Percentiles rank a stretch among this genome's conserved stretches.
These are phyloP conservation scores for Hypomesus transpacificus DNA, from an alignment of 2,113 vertebrate genomes.

Conservation along the genomic window DNA sequence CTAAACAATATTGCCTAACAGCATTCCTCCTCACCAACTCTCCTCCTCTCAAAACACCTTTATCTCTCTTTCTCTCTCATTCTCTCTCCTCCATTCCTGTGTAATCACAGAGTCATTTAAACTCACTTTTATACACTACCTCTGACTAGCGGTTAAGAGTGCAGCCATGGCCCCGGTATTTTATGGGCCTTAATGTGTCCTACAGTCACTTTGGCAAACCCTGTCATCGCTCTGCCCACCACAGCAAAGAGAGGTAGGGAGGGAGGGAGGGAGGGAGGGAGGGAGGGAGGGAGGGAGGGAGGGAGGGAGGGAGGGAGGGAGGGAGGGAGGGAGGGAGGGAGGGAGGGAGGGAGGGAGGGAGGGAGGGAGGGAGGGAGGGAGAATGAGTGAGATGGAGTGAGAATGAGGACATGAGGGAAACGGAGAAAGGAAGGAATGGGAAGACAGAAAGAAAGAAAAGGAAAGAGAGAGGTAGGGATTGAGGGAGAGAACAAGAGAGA, in stretches of 20 bases:
- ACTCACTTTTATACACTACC: conserved; percentile 70
- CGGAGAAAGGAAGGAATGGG: background rate
- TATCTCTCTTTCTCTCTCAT: conserved; percentile 1
- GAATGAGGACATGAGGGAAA: background rate
- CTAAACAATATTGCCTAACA: conserved; percentile 52
- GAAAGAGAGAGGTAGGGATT: background rate
- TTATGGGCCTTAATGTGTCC: conserved; percentile 70
- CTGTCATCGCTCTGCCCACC: conserved; percentile 29
- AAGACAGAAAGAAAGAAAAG: background rate
- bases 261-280: conserved; percentile 18
- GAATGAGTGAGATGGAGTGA: background rate
- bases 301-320: background rate
- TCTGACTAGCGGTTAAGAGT: conserved; percentile 67
- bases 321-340: conserved; percentile 7
- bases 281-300: conserved; percentile 13
- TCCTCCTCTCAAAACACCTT: conserved; percentile 60
- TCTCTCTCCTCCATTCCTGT: conserved; percentile 15
- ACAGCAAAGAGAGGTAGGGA: conserved; percentile 43
- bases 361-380: background rate
- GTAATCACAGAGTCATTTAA: conserved; percentile 71
- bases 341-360: conserved; percentile 4
- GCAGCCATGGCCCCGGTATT: conserved; percentile 60
- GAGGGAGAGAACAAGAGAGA: background rate
- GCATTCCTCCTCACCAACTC: conserved; percentile 59
- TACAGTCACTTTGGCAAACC: conserved; percentile 69